These are phyloP conservation scores for Frankliniella intonsa DNA, from an alignment of 2,888 invertebrate genomes.

Conservation along the genomic window DNA sequence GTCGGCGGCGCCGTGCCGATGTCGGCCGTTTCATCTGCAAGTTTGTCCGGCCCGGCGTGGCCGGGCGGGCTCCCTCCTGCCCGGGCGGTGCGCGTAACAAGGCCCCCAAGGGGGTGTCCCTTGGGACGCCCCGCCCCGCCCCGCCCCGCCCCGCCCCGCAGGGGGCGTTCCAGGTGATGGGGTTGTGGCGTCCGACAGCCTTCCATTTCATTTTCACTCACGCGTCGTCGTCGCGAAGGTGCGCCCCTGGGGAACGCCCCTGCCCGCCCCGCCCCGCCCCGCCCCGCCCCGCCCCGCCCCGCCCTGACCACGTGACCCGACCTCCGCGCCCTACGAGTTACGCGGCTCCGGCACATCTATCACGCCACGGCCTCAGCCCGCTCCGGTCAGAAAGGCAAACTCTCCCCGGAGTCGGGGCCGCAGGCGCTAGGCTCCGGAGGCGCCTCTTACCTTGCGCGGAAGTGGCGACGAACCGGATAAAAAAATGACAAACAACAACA, in stretches of 20 bases:
- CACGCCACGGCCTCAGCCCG: neutral
- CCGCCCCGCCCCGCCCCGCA: no score
- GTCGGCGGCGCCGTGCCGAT: neutral
- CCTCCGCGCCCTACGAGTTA: no score
- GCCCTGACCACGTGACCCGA: no score
- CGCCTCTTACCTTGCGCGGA: neutral
- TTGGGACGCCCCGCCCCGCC: no score
- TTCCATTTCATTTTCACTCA: neutral
- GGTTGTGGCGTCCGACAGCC: no score
- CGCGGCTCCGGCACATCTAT: constrained; percentile 12
- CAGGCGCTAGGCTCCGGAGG: neutral
- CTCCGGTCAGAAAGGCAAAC: neutral
- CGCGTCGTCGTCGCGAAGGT: no score
- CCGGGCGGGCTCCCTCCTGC: neutral
- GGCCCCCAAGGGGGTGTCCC: neutral
- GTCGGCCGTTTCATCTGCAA: neutral
- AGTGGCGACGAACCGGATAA: neutral
- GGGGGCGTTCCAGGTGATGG: no score
- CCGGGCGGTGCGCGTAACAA: constrained; percentile 8
- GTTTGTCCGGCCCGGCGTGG: neutral
- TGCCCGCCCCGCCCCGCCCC: no score
- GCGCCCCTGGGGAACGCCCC: no score
- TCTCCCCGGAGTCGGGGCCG: neutral
- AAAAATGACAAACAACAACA: neutral
- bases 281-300: no score